phyloP scores from a whole-genome alignment of 2,113 vertebrate genomes.

The Elachura formosa region DNA sequence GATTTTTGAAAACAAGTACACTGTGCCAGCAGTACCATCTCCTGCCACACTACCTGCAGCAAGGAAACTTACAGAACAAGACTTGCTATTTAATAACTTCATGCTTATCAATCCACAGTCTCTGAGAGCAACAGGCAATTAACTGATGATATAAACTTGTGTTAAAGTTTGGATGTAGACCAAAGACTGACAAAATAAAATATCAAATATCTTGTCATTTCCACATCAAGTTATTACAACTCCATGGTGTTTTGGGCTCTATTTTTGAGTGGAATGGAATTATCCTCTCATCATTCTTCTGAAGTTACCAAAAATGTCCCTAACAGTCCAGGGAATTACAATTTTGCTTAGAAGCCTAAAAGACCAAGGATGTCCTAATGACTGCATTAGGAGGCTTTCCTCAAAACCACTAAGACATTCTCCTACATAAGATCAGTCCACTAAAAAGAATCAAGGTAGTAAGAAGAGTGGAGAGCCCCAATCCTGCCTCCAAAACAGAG shows the following conservation, averaged over 20 bases:
- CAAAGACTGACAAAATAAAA: not conserved
- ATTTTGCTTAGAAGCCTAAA: not conserved
- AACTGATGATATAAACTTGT: not conserved
- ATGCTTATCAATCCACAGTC: not conserved
- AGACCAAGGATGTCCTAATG: not conserved
- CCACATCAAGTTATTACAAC: not conserved
- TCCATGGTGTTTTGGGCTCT: not conserved
- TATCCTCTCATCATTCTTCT: not conserved
- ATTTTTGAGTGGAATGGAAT: not conserved
- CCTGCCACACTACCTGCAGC: not conserved
- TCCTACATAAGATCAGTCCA: not conserved
- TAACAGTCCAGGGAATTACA: not conserved
- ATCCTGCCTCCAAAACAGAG: not conserved
- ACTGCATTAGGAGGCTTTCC: not conserved
- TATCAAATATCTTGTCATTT: not conserved
- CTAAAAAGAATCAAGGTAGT: not conserved
- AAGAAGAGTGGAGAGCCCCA: not conserved
- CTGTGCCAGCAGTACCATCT: too few species aligned
- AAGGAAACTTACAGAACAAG: not conserved
- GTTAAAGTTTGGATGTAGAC: not conserved
- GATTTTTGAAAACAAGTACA: not conserved
- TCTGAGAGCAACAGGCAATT: not conserved
- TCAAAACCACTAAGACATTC: not conserved
- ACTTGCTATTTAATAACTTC: not conserved
- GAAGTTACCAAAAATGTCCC: not conserved